Base-by-base conservation (phyloP, 1,140 invertebrate species). In the Ceratoteleas bidentatus region DNA sequence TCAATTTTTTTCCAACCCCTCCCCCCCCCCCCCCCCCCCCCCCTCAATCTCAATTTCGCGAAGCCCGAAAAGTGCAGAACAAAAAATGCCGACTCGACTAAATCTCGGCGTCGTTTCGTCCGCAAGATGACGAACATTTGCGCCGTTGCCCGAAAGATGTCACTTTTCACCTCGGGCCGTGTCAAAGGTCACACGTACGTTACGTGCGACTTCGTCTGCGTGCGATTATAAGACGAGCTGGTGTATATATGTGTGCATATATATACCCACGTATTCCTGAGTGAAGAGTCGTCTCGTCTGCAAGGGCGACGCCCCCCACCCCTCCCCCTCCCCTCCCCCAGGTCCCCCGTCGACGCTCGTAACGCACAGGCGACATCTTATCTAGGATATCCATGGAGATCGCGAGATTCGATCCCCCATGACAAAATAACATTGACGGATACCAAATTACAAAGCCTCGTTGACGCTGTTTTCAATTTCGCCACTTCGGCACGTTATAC, bases 371-470 rank as follows among this genome's bases (percentile, higher is more conserved):
- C 73, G 58, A 76, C 80, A 79, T 70, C 58, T 85, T 81, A 82
- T 85, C 81, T 74, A 66, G 56, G 57, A 84, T 69, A 61, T 81
- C 74, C 66, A 81, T 73, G 74, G 72, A 74, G 81, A 85, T 85
- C 73, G 61, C 73, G 54, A 72, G 76, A 60, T 72, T 79, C 60
- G 68, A 70, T 82, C 68, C 69, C 64, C 72, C 73, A 64, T 64
- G 66, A 72, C 66, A 72, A 72, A 72, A 62, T 72, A 77, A 82
- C 62, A 73, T 69, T 34, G 60, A 15, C 57, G 56, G 61, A 81
- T 57, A 68, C 45, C 45, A 70, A 83, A 82, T 82, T 81, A 66
- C 50, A 62, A 40, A 61, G 68, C 36, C 64, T 69, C 58, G 52
- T 64, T 62, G 13, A 62, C 32, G 52, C 64, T 66, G 62, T 68